Percentiles rank a stretch among this genome's conserved stretches.
phyloP scores from a whole-genome alignment of 1,140 invertebrate genomes.

The Drosophila busckii region DNA sequence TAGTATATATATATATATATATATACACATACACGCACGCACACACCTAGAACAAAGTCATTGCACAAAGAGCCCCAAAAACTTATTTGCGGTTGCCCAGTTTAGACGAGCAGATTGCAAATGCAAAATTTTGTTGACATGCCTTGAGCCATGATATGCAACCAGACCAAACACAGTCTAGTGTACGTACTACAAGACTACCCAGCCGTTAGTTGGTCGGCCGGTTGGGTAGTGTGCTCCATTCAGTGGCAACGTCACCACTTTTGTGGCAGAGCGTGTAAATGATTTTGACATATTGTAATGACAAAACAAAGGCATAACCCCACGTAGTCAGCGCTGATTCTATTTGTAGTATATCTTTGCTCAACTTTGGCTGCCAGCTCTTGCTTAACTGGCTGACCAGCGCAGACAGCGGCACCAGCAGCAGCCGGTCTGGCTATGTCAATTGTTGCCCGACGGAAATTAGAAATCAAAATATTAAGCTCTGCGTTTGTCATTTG shows the following conservation, averaged over 20 bases:
- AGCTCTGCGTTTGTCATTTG: conserved; percentile 10
- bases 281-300: conserved; percentile 53
- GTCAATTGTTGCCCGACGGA: conserved; percentile 40
- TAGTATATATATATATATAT: conserved; percentile 13
- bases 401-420: too few species aligned
- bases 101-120: conserved; percentile 28
- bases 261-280: conserved; percentile 18
- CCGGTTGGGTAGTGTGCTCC: too few species aligned
- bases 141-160: conserved; percentile 43
- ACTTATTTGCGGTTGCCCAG: conserved; percentile 59
- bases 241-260: background rate
- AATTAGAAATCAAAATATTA: conserved; percentile 49
- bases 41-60: conserved; percentile 31
- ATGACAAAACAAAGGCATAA: conserved; percentile 46
- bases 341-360: conserved; percentile 5
- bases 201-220: too few species aligned
- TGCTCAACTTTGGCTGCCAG: background rate
- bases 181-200: too few species aligned
- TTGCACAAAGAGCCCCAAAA: conserved; percentile 45
- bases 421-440: conserved; percentile 29
- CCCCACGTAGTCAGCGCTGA: background rate
- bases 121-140: conserved; percentile 48
- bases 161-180: conserved; percentile 10
- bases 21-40: background rate
- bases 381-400: conserved; percentile 13